A percentile compares a stretch with the other conserved stretches of the same genome.
These are phyloP conservation scores for Pangasianodon hypophthalmus DNA, from an alignment of 2,113 vertebrate species.

Conservation along the genomic window DNA sequence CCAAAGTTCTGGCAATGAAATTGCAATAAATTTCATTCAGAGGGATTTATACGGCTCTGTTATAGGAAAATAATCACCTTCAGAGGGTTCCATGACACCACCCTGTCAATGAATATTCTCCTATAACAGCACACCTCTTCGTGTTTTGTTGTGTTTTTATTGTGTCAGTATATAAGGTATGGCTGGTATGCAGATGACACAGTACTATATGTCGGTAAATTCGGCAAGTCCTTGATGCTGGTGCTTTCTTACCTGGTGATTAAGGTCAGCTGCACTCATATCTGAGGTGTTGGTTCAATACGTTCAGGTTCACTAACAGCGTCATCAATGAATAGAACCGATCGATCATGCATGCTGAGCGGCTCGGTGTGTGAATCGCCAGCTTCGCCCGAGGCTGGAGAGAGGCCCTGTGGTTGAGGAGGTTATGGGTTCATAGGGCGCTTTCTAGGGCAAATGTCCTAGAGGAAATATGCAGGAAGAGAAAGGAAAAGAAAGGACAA, in stretches of 20 bases:
- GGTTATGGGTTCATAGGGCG: constrained; percentile 35
- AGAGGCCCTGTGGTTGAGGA: constrained; percentile 42
- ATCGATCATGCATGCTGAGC: constrained; percentile 71
- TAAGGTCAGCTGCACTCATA: constrained; percentile 64
- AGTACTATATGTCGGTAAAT: not conserved
- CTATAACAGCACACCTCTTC: too few relatives aligned
- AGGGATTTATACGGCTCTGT: not conserved
- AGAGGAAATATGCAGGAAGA: constrained; percentile 1
- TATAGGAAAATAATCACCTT: not conserved
- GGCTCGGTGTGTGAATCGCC: constrained; percentile 54
- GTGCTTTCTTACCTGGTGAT: constrained; percentile 42
- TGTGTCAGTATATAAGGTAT: not conserved
- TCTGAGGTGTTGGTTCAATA: constrained; percentile 71
- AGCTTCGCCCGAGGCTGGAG: constrained; percentile 9
- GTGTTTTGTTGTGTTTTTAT: not conserved
- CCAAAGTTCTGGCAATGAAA: not conserved
- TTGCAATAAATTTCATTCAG: not conserved
- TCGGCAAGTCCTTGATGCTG: not conserved
- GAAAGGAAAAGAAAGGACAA: constrained; percentile 3
- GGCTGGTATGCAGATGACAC: not conserved
- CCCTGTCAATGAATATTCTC: not conserved
- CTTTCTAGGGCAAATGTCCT: constrained; percentile 38
- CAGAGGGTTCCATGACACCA: not conserved
- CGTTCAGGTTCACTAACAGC: constrained; percentile 76
- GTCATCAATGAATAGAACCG: constrained; percentile 71